Base-by-base conservation (phyloP, 2,888 invertebrate genomes). In the Amiota mariae region DNA sequence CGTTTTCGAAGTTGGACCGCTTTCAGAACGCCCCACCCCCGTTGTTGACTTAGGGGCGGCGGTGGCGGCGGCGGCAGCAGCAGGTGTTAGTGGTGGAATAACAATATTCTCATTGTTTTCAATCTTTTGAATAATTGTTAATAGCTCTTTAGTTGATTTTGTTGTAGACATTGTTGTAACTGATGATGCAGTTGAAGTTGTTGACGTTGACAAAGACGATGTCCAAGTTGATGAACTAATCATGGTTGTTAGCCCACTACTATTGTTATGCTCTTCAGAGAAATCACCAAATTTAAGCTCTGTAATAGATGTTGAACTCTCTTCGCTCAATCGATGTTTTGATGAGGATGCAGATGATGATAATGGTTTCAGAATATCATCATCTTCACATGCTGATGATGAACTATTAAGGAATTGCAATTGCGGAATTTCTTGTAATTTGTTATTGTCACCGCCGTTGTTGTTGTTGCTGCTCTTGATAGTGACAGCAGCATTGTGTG, bases 351-450 rank as follows among this genome's bases (percentile, higher is more conserved):
- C 8, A 2, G 36, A 36, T 36, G 36, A 36, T 4, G 36, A 2
- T 36, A 8, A 20, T 67, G 54, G 11, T 24, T 67, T 74, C 15
- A 72, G 1, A 18, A 79, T 74, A 2, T 81, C 85, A 10, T 87
- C 87, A 18, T 88, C 88, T 56, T 86, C 88, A 71, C 85, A 86
- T 3, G 82, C 81, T 4, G 88, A 87, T 67, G 87, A 81, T 51
- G 87, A 87, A 74, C 87, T 88, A 71, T 88, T 88, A 0, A 88
- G 81, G 72, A 88, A 88, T 73, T 88, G 81, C 59, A 88, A 47
- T 72, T 81, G 80, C 36, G 83, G 85, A 4, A 80, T 75, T 3
- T 87, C 85, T 20, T 51, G 20, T 24, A 18, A 70, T 56, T 68
- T 54, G 13, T 54, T 24, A 13, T 51, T n/a, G 48, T 77, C 36